Conservation (phyloP, 2,888 invertebrate genomes). For the Hololepta plana region DNA sequence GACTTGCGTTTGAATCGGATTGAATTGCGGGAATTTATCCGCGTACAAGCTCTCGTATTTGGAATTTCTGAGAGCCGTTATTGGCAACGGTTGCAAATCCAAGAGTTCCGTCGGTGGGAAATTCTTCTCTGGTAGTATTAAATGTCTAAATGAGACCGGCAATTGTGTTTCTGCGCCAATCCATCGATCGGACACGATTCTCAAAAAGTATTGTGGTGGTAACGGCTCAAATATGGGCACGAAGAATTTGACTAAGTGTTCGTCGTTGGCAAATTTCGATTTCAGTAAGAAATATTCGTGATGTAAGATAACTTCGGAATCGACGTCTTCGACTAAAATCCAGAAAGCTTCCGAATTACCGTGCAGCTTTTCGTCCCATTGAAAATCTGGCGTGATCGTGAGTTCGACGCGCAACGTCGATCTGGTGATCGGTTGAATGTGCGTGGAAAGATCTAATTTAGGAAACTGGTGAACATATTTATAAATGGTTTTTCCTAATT, state of each 20-base stretch:
- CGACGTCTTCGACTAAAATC: conserved; percentile 77
- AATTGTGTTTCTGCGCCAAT: conserved; percentile 89
- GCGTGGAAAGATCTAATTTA: conserved; percentile 86
- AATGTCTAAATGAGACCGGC: conserved; percentile 92
- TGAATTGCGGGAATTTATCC: conserved; percentile 73
- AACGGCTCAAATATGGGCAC: conserved; percentile 97
- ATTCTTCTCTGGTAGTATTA: conserved; percentile 96
- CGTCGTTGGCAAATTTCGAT: conserved; percentile 83
- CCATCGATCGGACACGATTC: conserved; percentile 82
- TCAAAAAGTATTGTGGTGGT: conserved; percentile 93
- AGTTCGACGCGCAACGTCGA: conserved; percentile 87
- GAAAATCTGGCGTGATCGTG: conserved; percentile 95
- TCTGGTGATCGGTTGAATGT: conserved; percentile 93
- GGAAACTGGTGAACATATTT: conserved; percentile 95
- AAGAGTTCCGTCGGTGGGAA: conserved; percentile 93
- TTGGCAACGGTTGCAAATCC: conserved; percentile 90
- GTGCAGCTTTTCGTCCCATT: conserved; percentile 93
- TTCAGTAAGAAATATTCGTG: conserved; percentile 88
- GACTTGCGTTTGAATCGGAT: conserved; percentile 97
- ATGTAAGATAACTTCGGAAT: conserved; percentile 80
- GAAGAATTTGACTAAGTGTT: conserved; percentile 93
- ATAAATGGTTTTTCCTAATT: conserved; percentile 87
- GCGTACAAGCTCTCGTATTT: conserved; percentile 73
- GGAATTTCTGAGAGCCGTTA: conserved; percentile 76
- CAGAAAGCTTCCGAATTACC: conserved; percentile 74